Evolutionary conservation across 2,113 vertebrate species (phyloP).

Genomic region (Papio anubis): DNA sequence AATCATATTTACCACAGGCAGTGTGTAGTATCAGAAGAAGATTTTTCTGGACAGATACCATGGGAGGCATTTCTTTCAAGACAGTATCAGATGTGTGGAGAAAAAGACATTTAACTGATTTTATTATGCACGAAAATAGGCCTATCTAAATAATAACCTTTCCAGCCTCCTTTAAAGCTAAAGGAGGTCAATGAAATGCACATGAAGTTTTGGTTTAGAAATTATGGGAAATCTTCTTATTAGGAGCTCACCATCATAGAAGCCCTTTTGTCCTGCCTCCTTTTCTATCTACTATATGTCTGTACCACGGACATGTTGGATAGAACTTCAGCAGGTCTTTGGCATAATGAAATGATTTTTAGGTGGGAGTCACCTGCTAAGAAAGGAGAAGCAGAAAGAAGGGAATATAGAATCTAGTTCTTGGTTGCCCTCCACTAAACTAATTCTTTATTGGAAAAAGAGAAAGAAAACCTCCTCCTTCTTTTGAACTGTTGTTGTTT

Average conservation of each 20-base stretch:
- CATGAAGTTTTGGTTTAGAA: neutral
- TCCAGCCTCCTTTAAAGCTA: neutral
- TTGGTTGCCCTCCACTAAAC: neutral
- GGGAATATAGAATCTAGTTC: accelerated
- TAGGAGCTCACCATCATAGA: accelerated
- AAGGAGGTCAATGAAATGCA: neutral
- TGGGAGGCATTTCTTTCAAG: neutral
- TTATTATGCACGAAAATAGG: neutral
- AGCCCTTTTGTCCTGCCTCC: neutral
- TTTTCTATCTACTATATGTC: neutral
- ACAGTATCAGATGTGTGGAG: neutral
- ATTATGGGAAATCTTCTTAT: neutral
- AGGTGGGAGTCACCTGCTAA: neutral
- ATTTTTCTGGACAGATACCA: neutral
- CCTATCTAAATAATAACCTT: neutral
- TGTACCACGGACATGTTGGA: neutral
- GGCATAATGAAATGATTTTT: neutral
- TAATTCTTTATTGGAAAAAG: neutral
- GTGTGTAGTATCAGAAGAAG: neutral
- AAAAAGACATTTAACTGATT: neutral
- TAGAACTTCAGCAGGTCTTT: neutral
- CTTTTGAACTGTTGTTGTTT: neutral
- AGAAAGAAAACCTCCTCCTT: neutral
- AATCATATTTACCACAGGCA: neutral
- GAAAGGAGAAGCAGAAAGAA: neutral